Conservation (phyloP, 1,140 invertebrate species). For the Frieseomelitta varia region DNA sequence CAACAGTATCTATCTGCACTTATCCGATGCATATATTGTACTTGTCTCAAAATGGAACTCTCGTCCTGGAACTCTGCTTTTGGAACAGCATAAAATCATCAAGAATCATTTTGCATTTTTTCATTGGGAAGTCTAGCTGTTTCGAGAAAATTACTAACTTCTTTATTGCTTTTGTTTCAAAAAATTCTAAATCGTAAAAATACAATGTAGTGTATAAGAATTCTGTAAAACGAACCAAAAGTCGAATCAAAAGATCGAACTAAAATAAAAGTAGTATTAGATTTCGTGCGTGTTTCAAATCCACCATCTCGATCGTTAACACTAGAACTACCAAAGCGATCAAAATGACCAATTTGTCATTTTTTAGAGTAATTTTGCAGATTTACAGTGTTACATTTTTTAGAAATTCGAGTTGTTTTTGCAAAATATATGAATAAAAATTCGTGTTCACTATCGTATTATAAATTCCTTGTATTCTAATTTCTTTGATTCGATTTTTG, state of each 20-base stretch:
- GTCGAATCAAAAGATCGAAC: neutral
- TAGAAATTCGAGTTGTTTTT: too few relatives aligned
- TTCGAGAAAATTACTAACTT: neutral
- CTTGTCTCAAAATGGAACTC: too few relatives aligned
- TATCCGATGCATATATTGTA: neutral
- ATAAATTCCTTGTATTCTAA: too few relatives aligned
- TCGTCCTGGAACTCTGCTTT: neutral
- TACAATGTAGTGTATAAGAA: neutral
- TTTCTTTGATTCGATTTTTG: too few relatives aligned
- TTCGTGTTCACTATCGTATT: too few relatives aligned
- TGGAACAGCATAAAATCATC: neutral
- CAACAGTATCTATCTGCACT: neutral
- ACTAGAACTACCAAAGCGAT: too few relatives aligned
- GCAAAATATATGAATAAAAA: too few relatives aligned
- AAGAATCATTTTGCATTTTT: neutral
- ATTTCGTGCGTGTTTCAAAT: neutral
- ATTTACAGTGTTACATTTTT: too few relatives aligned
- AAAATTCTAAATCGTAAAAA: neutral
- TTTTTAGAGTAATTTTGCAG: too few relatives aligned
- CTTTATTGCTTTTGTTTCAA: too few relatives aligned
- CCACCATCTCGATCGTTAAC: neutral
- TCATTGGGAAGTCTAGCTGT: neutral
- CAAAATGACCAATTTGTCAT: too few relatives aligned
- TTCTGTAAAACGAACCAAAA: neutral
- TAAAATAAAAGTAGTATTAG: conserved; percentile 8